Evolutionary conservation across 2,113 vertebrate species (phyloP).

Genomic region (Sprattus sprattus): DNA sequence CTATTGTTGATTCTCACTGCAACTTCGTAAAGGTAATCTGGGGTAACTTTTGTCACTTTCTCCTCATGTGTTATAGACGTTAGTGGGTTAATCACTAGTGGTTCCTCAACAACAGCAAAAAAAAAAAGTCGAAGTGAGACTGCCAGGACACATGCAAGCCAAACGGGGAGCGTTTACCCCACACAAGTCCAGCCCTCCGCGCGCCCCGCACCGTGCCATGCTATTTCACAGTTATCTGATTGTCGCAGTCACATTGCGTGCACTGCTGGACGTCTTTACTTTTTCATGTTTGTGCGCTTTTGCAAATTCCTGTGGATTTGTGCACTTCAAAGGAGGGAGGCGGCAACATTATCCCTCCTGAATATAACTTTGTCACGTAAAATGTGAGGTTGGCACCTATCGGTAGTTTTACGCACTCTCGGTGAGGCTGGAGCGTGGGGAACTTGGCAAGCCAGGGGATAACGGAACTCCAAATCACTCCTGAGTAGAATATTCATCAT

Average conservation of each 20-base stretch:
- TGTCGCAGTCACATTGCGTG: not conserved
- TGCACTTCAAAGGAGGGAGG: constrained; percentile 29
- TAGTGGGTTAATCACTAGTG: not conserved
- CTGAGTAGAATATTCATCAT: constrained; percentile 37
- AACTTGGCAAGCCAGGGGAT: not conserved
- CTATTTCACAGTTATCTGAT: not conserved
- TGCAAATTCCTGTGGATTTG: constrained; percentile 19
- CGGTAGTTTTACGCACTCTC: constrained; percentile 15
- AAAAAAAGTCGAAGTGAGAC: constrained; percentile 57
- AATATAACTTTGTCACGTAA: constrained; percentile 42
- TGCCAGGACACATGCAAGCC: constrained; percentile 48
- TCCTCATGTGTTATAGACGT: not conserved
- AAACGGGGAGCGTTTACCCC: not conserved
- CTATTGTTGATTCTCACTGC: not conserved
- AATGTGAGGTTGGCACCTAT: constrained; percentile 53
- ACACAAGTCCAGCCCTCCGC: constrained; percentile 26
- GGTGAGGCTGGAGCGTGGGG: not conserved
- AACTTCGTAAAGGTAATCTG: not conserved
- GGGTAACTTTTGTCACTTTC: not conserved
- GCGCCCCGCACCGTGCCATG: not conserved
- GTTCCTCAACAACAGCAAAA: not conserved
- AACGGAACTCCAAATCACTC: not conserved
- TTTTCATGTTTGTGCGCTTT: not conserved
- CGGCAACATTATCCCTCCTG: constrained; percentile 37
- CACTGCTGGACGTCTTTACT: not conserved